Evolutionary conservation across 1,140 invertebrate species (phyloP), one percentile per base, ranked within the genome.

Genomic region (Dreissena rostriformis): DNA sequence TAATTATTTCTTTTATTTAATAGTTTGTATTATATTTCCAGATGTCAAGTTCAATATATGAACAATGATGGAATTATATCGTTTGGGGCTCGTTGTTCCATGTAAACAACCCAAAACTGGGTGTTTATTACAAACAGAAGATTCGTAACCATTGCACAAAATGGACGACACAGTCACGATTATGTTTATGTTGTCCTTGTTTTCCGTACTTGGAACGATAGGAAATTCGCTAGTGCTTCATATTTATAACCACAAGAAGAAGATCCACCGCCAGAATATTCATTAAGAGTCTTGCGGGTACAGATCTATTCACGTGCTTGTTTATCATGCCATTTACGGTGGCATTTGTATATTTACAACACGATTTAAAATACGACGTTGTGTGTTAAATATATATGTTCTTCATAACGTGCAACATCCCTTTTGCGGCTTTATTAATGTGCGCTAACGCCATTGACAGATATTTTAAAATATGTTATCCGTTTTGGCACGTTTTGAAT

Each of bases 401-500:
- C 73, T 81, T 93, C 28, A 91, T 93, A 19, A 92, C 91, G 0
- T 92, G 89, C 72, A 93, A 90, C 66, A 88, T 93, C 8, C 92
- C 91, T 0, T 87, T 92, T 49, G 92, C 92, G 17, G 88, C 91
- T 4, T 90, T 93, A 66, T 90, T 93, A 28, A 93, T 93, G 92
- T 90, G 92, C 26, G 91, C 91, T 39, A 93, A 93, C 28, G 92
- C 92, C 29, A 87, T 92, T 57, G 93, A 93, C 79, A 84, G 93
- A 26, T 93, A 92, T 76, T 88, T 93, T 74, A 93, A 93, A 63
- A 93, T 94, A 22, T 93, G 93, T 70, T 91, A 91, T 77, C 91
- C 92, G 10, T 92, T 91, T 70, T 84, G 84, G 0, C 90, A 92
- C 66, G 80, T 89, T 8, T 80, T 93, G 53, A 93, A 91, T 61